Evolutionary conservation across 64 coral and sea anemone genomes (phyloP), one percentile per base, ranked within the genome.

Genomic region (Dendronephthya gigantea): DNA sequence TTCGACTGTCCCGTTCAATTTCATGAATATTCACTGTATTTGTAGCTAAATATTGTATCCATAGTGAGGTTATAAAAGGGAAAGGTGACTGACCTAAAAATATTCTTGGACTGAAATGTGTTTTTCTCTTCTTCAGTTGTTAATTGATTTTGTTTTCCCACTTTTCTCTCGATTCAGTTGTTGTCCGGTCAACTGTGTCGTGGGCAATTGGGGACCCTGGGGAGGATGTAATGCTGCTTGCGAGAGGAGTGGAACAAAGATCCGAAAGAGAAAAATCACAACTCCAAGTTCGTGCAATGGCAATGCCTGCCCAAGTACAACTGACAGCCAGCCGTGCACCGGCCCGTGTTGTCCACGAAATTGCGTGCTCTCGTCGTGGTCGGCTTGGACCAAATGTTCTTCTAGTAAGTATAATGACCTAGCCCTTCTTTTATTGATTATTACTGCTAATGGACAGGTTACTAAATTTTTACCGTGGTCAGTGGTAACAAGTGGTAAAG

Each of bases 111-210:
- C n/a, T n/a, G n/a, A n/a, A n/a, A n/a, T n/a, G n/a, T n/a, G n/a
- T n/a, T n/a, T n/a, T n/a, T n/a, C n/a, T n/a, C n/a, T n/a, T n/a
- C n/a, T n/a, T n/a, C n/a, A n/a, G n/a, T n/a, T n/a, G n/a, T n/a
- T n/a, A n/a, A n/a, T n/a, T n/a, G n/a, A n/a, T n/a, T n/a, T n/a
- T 91, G 2, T 88, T 93, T 13, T 91, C 93, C 30, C 90, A 91
- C 25, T 62, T 81, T 76, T 35, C 1, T 83, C 91, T 7, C 75
- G 74, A 6, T 38, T 22, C 35, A 93, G 91, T 37, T 97, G 94
- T 50, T 97, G 94, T 82, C 94, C 94, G 1, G 84, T 91, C 35
- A 82, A 93, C 36, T 97, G 94, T 86, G 89, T 55, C 4, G 87
- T 93, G 55, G 83, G 82, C 16, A 40, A 65, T 23, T 97, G 94